Base-by-base conservation (phyloP, 1,140 invertebrate genomes). In the Sycophila sp. region DNA sequence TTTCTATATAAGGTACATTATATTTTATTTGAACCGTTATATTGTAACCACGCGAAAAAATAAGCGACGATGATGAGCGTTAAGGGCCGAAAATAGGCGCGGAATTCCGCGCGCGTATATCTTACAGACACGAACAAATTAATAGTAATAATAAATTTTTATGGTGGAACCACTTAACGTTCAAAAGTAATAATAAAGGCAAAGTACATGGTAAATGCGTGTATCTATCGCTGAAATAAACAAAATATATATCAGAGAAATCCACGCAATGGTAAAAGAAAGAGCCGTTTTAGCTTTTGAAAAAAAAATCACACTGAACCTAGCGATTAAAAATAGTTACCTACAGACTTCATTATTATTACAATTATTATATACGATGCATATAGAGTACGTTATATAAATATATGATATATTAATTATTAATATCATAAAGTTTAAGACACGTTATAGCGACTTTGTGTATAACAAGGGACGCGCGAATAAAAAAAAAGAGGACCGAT, bases 361-460 rank as follows among this genome's bases (percentile, higher is more conserved):
- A 75, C 68, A 73, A 76, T 76, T 78, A 74, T 77, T 72, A 78
- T 74, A 78, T 72, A 80, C 71, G 77, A 76, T 75, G 72, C 70
- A 76, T 75, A 75, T 76, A 75, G 69, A 75, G 42, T 78, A 75
- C 75, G 73, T 74, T 76, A 74, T 73, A 78, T 75, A 64, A 73
- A 70, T 78, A 78, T 75, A 73, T 74, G 73, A 74, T 75, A 78
- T 75, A 71, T 65, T 49, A 59, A 71, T 71, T 58, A 71, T 66
- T 60, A 63, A 1, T 71, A 71, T 65, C 53, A 82, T 80, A 80
- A 83, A 83, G 72, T 83, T 80, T 83, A 83, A 83, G 77, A 81
- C 73, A 81, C 78, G 82, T 85, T 83, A 82, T 76, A 74, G 72
- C 77, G 72, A 77, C 76, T 75, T 81, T 80, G 77, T 75, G 73